Evolutionary conservation across 1,140 invertebrate genomes (phyloP).

Genomic region (Neodiprion pinetum): DNA sequence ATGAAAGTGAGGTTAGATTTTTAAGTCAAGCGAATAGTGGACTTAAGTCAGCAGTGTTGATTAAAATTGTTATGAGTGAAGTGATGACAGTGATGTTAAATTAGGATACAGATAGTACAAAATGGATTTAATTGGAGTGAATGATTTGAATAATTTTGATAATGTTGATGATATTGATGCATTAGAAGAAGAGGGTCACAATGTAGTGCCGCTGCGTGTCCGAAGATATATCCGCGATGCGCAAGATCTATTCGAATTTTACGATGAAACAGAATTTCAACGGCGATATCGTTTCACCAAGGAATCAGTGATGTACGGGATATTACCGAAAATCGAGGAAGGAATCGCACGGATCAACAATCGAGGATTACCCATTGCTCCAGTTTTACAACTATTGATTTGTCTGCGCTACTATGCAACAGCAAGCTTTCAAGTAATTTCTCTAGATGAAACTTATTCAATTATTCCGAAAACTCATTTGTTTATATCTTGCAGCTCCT

Average conservation of each 20-base stretch:
- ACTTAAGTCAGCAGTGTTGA: too few relatives aligned
- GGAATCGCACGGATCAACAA: background rate
- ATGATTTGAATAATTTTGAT: too few relatives aligned
- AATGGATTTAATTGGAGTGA: too few relatives aligned
- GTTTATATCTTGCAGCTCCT: background rate
- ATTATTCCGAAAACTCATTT: too few relatives aligned
- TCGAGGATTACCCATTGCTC: background rate
- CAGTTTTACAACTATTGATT: constrained; percentile 1
- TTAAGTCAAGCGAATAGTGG: too few relatives aligned
- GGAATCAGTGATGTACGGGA: background rate
- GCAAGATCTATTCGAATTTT: background rate
- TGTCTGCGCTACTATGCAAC: background rate
- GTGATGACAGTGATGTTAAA: too few relatives aligned
- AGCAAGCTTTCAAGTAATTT: background rate
- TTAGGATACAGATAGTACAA: too few relatives aligned
- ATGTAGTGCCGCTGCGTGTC: background rate
- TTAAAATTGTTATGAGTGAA: too few relatives aligned
- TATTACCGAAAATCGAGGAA: constrained; percentile 5
- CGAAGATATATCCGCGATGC: background rate
- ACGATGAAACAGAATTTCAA: background rate
- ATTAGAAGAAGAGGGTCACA: too few relatives aligned
- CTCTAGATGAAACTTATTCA: background rate
- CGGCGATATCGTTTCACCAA: background rate
- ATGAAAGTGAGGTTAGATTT: too few relatives aligned
- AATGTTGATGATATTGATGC: too few relatives aligned